Evolutionary conservation across 2,113 vertebrate species (phyloP).

Genomic region (Sceloporus tristichus): DNA sequence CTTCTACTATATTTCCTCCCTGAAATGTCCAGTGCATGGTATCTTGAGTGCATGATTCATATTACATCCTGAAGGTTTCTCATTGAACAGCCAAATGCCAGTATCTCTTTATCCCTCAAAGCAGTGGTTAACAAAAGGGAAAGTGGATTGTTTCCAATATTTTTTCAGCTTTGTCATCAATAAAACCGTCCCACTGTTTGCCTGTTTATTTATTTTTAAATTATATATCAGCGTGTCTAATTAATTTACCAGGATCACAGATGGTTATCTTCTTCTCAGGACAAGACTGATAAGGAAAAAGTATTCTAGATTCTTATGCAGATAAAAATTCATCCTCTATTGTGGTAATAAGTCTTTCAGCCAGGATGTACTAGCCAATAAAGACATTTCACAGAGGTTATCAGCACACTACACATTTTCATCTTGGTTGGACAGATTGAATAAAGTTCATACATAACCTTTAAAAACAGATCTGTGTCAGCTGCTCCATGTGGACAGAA

Average conservation of each 20-base stretch:
- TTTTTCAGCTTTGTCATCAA: slow-evolving; percentile 8
- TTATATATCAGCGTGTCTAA: slow-evolving; percentile 80
- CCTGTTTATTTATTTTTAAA: slow-evolving; percentile 70
- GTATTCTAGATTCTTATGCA: slow-evolving; percentile 66
- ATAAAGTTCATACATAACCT: slow-evolving; percentile 63
- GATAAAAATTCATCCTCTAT: slow-evolving; percentile 58
- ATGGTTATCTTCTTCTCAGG: slow-evolving; percentile 80
- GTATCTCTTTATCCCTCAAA: accelerated
- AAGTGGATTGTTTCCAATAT: slow-evolving; percentile 12
- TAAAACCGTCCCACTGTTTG: slow-evolving; percentile 71
- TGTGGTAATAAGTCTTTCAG: slow-evolving; percentile 82
- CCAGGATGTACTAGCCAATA: slow-evolving; percentile 67
- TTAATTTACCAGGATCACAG: slow-evolving; percentile 82
- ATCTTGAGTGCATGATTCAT: neutral
- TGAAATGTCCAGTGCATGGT: neutral
- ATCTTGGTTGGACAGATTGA: slow-evolving; percentile 69
- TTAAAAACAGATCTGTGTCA: neutral
- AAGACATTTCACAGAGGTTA: slow-evolving; percentile 77
- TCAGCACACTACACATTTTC: slow-evolving; percentile 77
- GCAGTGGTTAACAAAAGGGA: neutral
- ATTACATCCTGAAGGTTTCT: neutral
- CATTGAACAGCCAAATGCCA: neutral
- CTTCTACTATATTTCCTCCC: neutral
- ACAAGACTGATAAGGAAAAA: slow-evolving; percentile 76
- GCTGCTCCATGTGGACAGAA: neutral